These are phyloP conservation scores for Apostichopus japonicus DNA, from an alignment of 35 echinoderm and acorn worm species.

Conservation along the genomic window DNA sequence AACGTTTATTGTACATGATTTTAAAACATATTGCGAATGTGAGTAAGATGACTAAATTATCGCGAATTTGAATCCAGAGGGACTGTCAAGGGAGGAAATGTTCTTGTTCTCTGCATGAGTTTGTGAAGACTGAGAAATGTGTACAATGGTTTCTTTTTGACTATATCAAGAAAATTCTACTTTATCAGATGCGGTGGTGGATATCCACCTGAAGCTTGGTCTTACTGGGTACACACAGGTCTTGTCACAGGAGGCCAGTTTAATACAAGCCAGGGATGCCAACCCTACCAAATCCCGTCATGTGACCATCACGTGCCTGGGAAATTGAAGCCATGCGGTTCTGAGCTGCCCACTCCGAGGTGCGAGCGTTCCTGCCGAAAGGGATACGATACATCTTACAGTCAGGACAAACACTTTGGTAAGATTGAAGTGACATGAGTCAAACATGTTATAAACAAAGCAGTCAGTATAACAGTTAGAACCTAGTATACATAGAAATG, in stretches of 20 bases:
- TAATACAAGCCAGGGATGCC: constrained; percentile 83
- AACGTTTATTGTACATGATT: too few species aligned
- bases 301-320: constrained; percentile 96
- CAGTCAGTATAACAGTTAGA: background rate
- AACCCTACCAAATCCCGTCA: constrained; percentile 73
- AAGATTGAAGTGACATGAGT: background rate
- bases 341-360: constrained; percentile 63
- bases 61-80: too few species aligned
- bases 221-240: constrained; percentile 69
- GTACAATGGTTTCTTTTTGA: too few species aligned
- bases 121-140: too few species aligned
- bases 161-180: background rate
- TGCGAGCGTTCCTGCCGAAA: constrained; percentile 56
- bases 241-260: constrained; percentile 91
- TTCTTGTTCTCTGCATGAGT: too few species aligned
- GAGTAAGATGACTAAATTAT: too few species aligned
- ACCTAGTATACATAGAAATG: background rate
- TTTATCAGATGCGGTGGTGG: constrained; percentile 83
- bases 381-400: constrained; percentile 60
- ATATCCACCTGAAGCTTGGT: constrained; percentile 80
- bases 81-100: too few species aligned
- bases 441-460: background rate
- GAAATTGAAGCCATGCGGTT: constrained; percentile 75
- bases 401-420: constrained; percentile 84
- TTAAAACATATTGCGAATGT: too few species aligned